Base-by-base conservation (phyloP, 30 jellyfish, hydroid and myxozoan genomes). In the Chrysaora quinquecirrha region DNA sequence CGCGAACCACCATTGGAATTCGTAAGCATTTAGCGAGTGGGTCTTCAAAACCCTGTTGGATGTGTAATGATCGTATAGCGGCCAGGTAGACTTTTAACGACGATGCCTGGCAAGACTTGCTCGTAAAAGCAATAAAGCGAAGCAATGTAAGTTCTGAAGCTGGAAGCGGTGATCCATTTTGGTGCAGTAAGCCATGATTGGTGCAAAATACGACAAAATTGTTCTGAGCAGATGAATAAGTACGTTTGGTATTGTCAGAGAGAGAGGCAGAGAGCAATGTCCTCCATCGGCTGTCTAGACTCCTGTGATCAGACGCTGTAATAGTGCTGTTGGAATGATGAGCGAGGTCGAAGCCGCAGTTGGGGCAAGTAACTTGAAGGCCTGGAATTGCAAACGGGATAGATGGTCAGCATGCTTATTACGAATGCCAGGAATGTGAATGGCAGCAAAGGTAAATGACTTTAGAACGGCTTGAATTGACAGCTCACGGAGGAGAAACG, bases 31-130 rank as follows among this genome's bases (percentile, higher is more conserved):
- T 54, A 0, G 30, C 9, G 3, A 65, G 56, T 24, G 78, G 78
- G 56, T 65, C 78, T 1, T 50, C 9, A 31, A 21, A 65, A 7
- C 78, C 78, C 20, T 65, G n/a, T n/a, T 4, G 18, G 2, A 65
- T 27, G 2, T 65, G 78, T 11, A 65, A 38, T 22, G 78, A 28
- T 25, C 78, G 2, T 14, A 65, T 27, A 9, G 78, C 78, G 2
- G 78, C 25, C 30, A 65, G 30, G 23, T 65, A 65, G 2, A 65
- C 62, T 1, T 38, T 33, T 23, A 65, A 18, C 11, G 78, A 7
- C 16, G 78, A 24, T 21, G 78, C 78, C 30, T 65, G n/a, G 78
- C 78, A 65, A 1, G 78, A 65, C 1, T 33, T 21, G 56, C 78
- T 65, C 30, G 30, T 7, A 18, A 1, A 1, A 18, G 54, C 78